Base-by-base conservation (phyloP, 2,888 invertebrate genomes). In the Drosophila setosimentum region DNA sequence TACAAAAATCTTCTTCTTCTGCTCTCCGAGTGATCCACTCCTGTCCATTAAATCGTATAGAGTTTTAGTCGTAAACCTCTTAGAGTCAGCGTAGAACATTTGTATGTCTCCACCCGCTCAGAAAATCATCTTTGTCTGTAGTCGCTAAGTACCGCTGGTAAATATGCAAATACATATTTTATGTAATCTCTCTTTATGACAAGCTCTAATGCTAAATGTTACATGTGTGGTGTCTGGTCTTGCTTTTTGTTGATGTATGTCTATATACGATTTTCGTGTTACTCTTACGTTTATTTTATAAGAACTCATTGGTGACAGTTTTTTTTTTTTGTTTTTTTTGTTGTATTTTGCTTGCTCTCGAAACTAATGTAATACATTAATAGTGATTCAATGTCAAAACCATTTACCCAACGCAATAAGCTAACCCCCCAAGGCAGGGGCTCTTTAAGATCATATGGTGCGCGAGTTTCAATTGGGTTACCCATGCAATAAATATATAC, bases 111-210 rank as follows among this genome's bases (percentile, higher is more conserved):
- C 32, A 53, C 16, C 73, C 48, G 61, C 72, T 64, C 68, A 60
- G 58, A 49, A 55, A 65, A 55, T 69, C 71, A 53, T 63, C 32
- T 65, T 48, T 82, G 79, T 81, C 65, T 73, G 72, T 87, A 89
- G 90, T 86, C 62, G 76, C 67, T 70, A 78, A 68, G 83, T 89
- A 81, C 85, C 72, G 90, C 90, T 87, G 86, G 86, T 87, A 87
- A 87, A 90, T 87, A 87, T 83, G 74, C 80, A 80, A 87, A 45
- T 16, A 24, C 45, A 45, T 24, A 45, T 24, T 57, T 67, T 66
- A 62, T 48, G 54, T 72, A 51, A 51, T 24, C 45, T 71, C 21
- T 45, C 27, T 48, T 6, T 57, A 60, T 35, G 66, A 21, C 8
- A 66, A 55, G 16, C 27, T 32, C 27, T 55, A 72, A 60, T 63